Percentiles rank a stretch among this genome's conserved stretches.
phyloP scores from a whole-genome alignment of 1,140 invertebrate genomes.

The Plectrocnemia conspersa region DNA sequence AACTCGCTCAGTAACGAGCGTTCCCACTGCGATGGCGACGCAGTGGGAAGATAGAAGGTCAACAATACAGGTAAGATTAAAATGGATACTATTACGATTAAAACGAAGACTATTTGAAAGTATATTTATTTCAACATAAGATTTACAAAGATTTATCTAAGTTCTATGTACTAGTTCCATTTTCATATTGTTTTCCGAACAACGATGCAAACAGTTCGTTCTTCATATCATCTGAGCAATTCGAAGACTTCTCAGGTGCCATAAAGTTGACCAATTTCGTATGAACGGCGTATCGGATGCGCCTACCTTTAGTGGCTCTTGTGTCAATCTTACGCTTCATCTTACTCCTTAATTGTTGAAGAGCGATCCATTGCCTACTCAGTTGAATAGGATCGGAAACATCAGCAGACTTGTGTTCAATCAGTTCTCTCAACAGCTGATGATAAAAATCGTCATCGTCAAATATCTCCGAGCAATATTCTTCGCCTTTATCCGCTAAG shows the following conservation, averaged over 20 bases:
- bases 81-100: too few species aligned
- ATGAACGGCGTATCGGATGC: conserved; percentile 85
- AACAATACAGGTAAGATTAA: too few species aligned
- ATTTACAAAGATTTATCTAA: too few species aligned
- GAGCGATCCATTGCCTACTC: conserved; percentile 79
- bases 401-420: conserved; percentile 82
- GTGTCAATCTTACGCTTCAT: conserved; percentile 89
- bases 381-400: conserved; percentile 76
- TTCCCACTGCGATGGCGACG: too few species aligned
- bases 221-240: conserved; percentile 74
- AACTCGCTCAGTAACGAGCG: too few species aligned
- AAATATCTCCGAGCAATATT: conserved; percentile 82
- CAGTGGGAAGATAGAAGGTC: too few species aligned
- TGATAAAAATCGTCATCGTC: conserved; percentile 98
- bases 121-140: too few species aligned
- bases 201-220: conserved; percentile 78
- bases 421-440: conserved; percentile 83
- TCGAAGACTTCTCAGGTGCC: conserved; percentile 68
- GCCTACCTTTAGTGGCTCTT: conserved; percentile 86
- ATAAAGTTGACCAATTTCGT: conserved; percentile 91
- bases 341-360: conserved; percentile 86
- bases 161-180: too few species aligned
- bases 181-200: conserved; percentile 66
- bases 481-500: conserved; percentile 46
- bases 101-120: too few species aligned